A percentile compares a stretch with the other conserved stretches of the same genome.
Conservation (phyloP, 2,113 vertebrate species). For the Columba janthina region DNA sequence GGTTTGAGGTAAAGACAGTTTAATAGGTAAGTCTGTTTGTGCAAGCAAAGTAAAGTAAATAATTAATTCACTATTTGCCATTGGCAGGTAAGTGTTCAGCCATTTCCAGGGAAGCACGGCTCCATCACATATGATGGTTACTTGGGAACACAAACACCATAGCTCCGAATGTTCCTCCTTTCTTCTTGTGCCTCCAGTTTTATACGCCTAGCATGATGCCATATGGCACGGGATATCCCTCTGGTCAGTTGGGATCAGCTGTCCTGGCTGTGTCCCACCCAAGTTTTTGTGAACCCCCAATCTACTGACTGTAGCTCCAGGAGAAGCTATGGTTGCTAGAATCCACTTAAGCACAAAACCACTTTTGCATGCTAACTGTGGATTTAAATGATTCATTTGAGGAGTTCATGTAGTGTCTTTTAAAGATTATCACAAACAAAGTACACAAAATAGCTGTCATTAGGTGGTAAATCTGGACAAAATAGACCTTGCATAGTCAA, state of each 20-base stretch:
- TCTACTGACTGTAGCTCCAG: accelerated
- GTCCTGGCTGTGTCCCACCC: not conserved
- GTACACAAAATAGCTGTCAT: not conserved
- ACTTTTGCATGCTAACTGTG: not conserved
- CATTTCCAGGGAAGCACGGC: not conserved
- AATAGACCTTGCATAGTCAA: not conserved
- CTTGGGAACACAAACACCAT: not conserved
- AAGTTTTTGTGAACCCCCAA: not conserved
- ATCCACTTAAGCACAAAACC: not conserved
- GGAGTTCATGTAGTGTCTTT: not conserved
- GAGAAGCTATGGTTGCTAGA: not conserved
- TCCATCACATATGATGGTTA: accelerated
- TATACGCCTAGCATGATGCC: not conserved
- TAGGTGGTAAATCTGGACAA: not conserved
- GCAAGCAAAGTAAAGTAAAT: not conserved
- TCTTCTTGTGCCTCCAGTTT: not conserved
- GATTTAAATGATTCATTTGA: not conserved
- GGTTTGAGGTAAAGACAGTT: not conserved
- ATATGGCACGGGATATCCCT: not conserved
- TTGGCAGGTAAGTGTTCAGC: not conserved
- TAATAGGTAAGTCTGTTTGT: not conserved
- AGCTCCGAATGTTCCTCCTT: accelerated
- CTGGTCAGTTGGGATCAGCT: not conserved
- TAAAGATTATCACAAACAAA: not conserved
- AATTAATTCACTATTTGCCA: not conserved